A percentile compares a stretch with the other conserved stretches of the same genome.
Conservation (phyloP, 2,888 invertebrate species). For the Pseudococcus longispinus region DNA sequence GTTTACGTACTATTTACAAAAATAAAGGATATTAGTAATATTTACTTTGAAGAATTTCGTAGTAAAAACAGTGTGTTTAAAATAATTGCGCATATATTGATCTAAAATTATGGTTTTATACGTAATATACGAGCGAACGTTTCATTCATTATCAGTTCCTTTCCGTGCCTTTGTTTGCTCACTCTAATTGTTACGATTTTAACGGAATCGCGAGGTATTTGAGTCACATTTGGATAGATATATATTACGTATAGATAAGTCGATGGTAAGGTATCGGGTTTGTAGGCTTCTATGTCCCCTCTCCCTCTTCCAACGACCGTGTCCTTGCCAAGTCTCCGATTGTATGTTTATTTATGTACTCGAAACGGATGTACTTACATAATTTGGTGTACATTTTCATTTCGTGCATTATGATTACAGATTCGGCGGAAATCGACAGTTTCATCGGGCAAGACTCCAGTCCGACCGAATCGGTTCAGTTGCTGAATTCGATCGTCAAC, state of each 20-base stretch:
- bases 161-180: conserved; percentile 29
- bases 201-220: neutral
- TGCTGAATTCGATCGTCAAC: conserved; percentile 20
- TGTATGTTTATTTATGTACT: neutral
- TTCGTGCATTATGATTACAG: neutral
- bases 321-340: neutral
- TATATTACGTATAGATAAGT: neutral
- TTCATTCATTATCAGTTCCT: conserved; percentile 47
- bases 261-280: neutral
- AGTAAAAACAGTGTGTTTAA: neutral
- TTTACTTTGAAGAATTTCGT: conserved; percentile 31
- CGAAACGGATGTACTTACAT: neutral
- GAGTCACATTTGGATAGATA: neutral
- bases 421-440: conserved; percentile 60
- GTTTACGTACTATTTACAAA: neutral
- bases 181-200: conserved; percentile 11
- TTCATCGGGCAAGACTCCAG: conserved; percentile 60
- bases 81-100: conserved; percentile 28
- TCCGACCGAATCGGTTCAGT: conserved; percentile 3
- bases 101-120: conserved; percentile 40
- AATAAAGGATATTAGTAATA: conserved; percentile 47
- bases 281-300: neutral
- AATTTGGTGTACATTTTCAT: neutral
- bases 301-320: neutral
- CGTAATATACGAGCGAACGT: neutral